These are phyloP conservation scores for Agrotis puta DNA, from an alignment of 2,888 invertebrate genomes.

Conservation along the genomic window DNA sequence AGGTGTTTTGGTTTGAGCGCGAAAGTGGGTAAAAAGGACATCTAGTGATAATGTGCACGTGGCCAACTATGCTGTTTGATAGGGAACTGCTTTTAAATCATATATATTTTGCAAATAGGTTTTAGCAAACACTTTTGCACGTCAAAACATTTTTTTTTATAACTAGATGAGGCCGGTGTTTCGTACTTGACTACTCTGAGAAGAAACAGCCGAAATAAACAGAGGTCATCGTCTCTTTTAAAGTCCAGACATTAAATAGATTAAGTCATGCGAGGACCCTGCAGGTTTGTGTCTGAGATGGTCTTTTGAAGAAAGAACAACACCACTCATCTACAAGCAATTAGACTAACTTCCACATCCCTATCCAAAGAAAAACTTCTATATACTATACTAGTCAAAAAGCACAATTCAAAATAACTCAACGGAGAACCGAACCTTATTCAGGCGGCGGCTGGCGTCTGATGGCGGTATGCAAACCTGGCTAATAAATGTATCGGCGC, in stretches of 20 bases:
- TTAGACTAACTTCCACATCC: slow-evolving; percentile 39
- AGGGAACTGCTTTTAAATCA: slow-evolving; percentile 33
- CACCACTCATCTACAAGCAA: slow-evolving; percentile 37
- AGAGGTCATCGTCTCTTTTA: too few relatives aligned
- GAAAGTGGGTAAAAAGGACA: slow-evolving; percentile 86
- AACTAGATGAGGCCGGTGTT: too few relatives aligned
- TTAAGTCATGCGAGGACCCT: too few relatives aligned
- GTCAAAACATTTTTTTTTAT: slow-evolving; percentile 10
- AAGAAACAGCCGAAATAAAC: too few relatives aligned
- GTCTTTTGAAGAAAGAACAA: too few relatives aligned
- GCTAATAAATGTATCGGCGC: slow-evolving; percentile 89
- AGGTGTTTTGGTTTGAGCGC: slow-evolving; percentile 79
- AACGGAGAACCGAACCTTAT: slow-evolving; percentile 62
- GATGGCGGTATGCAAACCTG: slow-evolving; percentile 80
- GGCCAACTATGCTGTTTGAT: slow-evolving; percentile 62
- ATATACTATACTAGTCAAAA: slow-evolving; percentile 47
- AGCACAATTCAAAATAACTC: slow-evolving; percentile 65
- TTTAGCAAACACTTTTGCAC: too few relatives aligned
- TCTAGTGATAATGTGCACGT: slow-evolving; percentile 79
- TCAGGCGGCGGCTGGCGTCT: slow-evolving; percentile 60
- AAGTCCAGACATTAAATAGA: too few relatives aligned
- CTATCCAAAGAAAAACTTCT: slow-evolving; percentile 50
- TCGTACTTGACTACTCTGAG: too few relatives aligned
- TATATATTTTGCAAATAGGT: too few relatives aligned
- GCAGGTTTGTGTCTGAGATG: too few relatives aligned